Conservation (phyloP, 2,888 invertebrate species). For the Nowickia ferox region DNA sequence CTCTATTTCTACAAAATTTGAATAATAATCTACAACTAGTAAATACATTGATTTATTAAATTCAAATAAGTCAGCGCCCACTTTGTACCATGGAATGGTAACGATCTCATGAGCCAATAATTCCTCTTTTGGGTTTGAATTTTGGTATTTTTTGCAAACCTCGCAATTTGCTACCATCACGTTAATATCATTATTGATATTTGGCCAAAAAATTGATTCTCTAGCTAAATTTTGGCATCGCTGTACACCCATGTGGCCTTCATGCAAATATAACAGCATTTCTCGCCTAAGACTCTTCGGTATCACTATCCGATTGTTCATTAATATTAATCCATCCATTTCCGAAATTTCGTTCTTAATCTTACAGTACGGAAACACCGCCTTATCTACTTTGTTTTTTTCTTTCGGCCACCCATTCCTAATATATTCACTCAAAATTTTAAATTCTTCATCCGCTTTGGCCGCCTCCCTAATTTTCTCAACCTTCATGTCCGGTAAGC, state of each 20-base stretch:
- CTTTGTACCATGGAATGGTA: neutral
- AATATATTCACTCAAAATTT: neutral
- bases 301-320: neutral
- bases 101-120: conserved; percentile 2
- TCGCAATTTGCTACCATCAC: no score
- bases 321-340: neutral
- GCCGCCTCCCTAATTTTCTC: no score
- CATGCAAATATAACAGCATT: neutral
- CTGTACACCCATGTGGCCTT: no score
- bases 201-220: no score
- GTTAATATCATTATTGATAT: no score
- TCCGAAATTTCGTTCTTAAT: neutral
- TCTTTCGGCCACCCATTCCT: neutral
- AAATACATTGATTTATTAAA: no score
- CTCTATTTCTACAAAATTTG: no score
- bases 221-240: no score
- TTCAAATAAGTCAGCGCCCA: no score
- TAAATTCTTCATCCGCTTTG: no score
- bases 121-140: neutral
- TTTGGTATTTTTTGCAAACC: no score
- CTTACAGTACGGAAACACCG: neutral
- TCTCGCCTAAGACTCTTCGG: neutral
- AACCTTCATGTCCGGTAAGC: neutral
- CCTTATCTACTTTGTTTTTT: neutral
- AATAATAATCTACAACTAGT: no score